Evolutionary conservation across 2,113 vertebrate genomes (phyloP).

Genomic region (human): GRCh38 chr13:35734501-35735000

Average conservation of each 20-base stretch:
- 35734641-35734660: neutral
- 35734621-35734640: neutral
- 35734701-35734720: neutral
- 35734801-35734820: conserved; percentile 32
- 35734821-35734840: neutral
- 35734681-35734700: neutral
- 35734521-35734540: neutral
- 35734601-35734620: neutral
- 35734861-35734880: neutral
- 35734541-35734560: neutral
- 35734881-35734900: neutral
- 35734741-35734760: neutral
- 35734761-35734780: neutral
- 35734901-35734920: neutral
- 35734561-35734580: neutral
- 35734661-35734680: neutral
- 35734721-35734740: neutral
- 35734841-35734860: neutral
- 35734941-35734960: neutral
- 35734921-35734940: neutral
- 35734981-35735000: neutral
- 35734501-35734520: neutral
- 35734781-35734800: conserved; percentile 24
- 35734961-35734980: neutral
- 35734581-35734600: neutral